Evolutionary conservation across 2,113 vertebrate species (phyloP).

Genomic region (Eptesicus fuscus): DNA sequence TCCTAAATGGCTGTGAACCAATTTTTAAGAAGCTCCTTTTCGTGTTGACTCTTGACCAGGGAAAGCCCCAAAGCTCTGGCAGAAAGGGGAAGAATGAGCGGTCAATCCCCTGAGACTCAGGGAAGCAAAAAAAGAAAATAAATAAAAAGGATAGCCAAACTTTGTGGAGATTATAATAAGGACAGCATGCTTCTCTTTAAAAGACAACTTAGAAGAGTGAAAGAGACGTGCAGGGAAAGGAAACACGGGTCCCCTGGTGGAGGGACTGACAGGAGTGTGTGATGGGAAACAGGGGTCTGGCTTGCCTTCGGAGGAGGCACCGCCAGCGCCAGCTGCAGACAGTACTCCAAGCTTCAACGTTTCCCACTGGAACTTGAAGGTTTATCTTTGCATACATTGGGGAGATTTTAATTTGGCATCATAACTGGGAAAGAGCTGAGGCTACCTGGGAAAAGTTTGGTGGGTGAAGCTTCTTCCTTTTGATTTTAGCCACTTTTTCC

Average conservation of each 20-base stretch:
- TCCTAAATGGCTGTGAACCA: not conserved
- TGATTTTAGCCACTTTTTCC: rapidly evolving
- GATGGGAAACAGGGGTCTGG: not conserved
- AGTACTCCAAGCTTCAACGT: rapidly evolving
- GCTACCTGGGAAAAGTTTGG: rapidly evolving
- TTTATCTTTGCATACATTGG: rapidly evolving
- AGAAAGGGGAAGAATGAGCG: not conserved
- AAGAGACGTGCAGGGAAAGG: not conserved
- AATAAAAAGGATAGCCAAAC: not conserved
- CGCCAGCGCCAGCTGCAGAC: not conserved
- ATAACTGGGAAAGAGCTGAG: too few species aligned
- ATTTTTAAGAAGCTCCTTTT: not conserved
- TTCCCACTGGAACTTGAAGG: not conserved
- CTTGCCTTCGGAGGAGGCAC: too few species aligned
- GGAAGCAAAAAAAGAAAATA: not conserved
- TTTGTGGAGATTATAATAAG: not conserved
- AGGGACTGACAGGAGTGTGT: not conserved
- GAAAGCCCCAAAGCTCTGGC: not conserved
- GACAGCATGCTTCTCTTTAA: not conserved
- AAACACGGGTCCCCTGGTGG: not conserved
- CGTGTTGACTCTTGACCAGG: not conserved
- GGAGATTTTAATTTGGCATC: not conserved
- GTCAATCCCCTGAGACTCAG: not conserved
- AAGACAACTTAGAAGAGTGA: not conserved
- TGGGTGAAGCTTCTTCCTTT: too few species aligned